Base-by-base conservation (phyloP, 2,797 vertebrate species). In the Danionella dracula region DNA sequence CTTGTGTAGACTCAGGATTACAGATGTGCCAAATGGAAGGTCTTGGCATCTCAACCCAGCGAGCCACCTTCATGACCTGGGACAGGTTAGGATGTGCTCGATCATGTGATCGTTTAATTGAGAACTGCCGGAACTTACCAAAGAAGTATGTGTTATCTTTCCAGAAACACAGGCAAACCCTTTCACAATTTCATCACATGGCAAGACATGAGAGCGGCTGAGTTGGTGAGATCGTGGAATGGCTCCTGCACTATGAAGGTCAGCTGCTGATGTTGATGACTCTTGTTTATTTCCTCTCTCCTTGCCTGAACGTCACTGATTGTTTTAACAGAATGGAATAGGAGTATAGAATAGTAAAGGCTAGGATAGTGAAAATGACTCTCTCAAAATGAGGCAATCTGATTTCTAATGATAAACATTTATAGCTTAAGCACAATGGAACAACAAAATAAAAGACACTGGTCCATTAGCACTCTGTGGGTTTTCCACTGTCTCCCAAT, bases 171-270 rank as follows among this genome's bases (percentile, higher is more conserved):
- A 1, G 95, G 94, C 58, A 85, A 86, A 72, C 91, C 93, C 37
- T 99, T 97, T 78, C 96, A 99, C 82, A 99, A 98, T 81, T 97
- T 99, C 66, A 94, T 99, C 85, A 95, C 88, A 72, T 99, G 96
- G 95, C 95, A 95, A 89, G 96, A 99, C 67, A 78, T 89, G 74
- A 89, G 96, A 82, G 89, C 93, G 46, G 67, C 81, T 50, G 91
- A 94, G 20, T 86, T 97, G 76, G 93, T 93, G 62, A 90, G 79
- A 70, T 93, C 92, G 46, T 99, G 94, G 95, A 99, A 99, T 81
- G 83, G 66, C 13, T 95, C 94, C 15, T 85, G 90, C 78, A 81
- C 89, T 29, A 83, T 98, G 85, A 95, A 92, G 87, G 95, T 98
- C 82, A 90, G 81, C n/a, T n/a, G n/a, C n/a, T n/a, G 23, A 27